A percentile compares a stretch with the other conserved stretches of the same genome.
phyloP scores from a whole-genome alignment of 2,888 invertebrate genomes.

The Cylindroiulus punctatus region DNA sequence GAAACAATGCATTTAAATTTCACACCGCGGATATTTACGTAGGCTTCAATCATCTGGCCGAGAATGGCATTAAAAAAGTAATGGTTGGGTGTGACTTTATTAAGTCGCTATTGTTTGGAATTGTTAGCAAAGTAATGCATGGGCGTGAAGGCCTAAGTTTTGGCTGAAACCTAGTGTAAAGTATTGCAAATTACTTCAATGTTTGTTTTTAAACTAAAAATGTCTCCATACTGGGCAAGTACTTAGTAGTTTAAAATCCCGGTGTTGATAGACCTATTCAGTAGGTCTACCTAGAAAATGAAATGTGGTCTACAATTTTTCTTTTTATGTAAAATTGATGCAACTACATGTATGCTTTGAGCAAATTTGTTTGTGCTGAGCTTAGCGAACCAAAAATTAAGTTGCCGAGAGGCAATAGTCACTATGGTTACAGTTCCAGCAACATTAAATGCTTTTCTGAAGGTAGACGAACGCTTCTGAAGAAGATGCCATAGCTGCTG shows the following conservation, averaged over 20 bases:
- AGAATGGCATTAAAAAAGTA: neutral
- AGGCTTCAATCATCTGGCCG: conserved; percentile 24
- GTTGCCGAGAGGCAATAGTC: neutral
- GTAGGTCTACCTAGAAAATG: neutral
- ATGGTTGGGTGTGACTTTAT: conserved; percentile 39
- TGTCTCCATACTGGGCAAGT: neutral
- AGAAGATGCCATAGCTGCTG: neutral
- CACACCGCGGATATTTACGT: neutral
- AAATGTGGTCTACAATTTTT: neutral
- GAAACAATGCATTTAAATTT: conserved; percentile 10
- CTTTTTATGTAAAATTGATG: no score
- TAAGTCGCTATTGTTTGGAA: conserved; percentile 25
- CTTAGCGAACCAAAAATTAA: neutral
- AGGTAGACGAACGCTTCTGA: neutral
- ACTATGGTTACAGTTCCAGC: neutral
- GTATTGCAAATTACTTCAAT: neutral
- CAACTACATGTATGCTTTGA: neutral
- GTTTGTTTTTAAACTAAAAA: neutral
- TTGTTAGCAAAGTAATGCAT: neutral
- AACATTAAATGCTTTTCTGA: neutral
- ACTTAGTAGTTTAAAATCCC: no score
- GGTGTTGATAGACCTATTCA: no score
- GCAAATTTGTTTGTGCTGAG: neutral
- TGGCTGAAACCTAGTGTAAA: neutral
- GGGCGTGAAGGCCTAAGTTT: neutral